Conservation (phyloP, 2,797 vertebrate genomes). For the Trichosurus vulpecula region DNA sequence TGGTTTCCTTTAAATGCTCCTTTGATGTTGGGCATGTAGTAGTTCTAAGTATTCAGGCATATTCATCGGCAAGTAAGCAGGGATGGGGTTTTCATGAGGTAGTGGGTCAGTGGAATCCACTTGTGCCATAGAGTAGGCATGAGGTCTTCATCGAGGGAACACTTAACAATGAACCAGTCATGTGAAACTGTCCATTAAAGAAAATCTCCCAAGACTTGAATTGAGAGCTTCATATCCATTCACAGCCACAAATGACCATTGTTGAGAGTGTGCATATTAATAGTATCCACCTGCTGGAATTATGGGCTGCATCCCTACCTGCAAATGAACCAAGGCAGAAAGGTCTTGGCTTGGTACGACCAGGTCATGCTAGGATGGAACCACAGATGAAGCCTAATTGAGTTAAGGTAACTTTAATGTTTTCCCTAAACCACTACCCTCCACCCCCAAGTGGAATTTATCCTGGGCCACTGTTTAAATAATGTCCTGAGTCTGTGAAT, state of each 20-base stretch:
- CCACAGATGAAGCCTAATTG: not conserved
- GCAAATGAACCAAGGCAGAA: not conserved
- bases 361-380: not conserved
- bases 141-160: slow-evolving; percentile 29
- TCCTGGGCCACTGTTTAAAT: not conserved
- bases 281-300: not conserved
- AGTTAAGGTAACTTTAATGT: not conserved
- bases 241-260: not conserved
- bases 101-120: not conserved
- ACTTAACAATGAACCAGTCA: slow-evolving; percentile 55
- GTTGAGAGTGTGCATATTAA: not conserved
- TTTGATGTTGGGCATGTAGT: slow-evolving; percentile 72
- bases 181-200: not conserved
- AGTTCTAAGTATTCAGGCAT: slow-evolving; percentile 70
- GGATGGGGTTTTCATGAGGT: slow-evolving; percentile 66
- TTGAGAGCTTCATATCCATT: not conserved
- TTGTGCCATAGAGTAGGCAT: not conserved
- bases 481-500: not conserved
- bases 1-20: slow-evolving; percentile 71
- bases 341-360: not conserved
- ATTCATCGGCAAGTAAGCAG: slow-evolving; percentile 61
- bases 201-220: not conserved
- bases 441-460: not conserved
- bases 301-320: not conserved
- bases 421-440: not conserved